Evolutionary conservation across 2,113 vertebrate genomes (phyloP).

Genomic region (Ariopsis seemanni): DNA sequence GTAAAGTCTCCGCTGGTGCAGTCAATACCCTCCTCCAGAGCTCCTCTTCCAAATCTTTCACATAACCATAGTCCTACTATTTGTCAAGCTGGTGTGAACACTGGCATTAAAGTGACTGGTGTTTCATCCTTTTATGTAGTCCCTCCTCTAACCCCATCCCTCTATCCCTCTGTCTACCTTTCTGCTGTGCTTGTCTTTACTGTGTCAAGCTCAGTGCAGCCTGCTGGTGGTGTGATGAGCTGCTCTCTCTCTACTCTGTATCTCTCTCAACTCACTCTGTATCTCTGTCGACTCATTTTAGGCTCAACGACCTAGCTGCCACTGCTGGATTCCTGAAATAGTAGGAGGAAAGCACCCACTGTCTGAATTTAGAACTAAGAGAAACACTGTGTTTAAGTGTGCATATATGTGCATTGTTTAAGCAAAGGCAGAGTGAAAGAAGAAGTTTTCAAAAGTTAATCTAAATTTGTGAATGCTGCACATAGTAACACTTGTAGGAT

Average conservation of each 20-base stretch:
- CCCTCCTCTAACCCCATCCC: constrained; percentile 54
- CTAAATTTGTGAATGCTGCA: not conserved
- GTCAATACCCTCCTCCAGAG: not conserved
- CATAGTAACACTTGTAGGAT: constrained; percentile 47
- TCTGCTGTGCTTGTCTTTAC: constrained; percentile 36
- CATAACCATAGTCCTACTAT: not conserved
- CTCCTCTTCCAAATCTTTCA: not conserved
- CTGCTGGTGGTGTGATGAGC: constrained; percentile 38
- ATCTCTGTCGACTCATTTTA: constrained; percentile 58
- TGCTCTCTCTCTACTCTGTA: constrained; percentile 32
- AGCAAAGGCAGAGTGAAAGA: not conserved
- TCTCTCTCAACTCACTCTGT: constrained; percentile 24
- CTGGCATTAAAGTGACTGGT: constrained; percentile 26
- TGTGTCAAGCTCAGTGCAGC: constrained; percentile 15
- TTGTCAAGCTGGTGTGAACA: constrained; percentile 17
- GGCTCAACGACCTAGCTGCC: constrained; percentile 51
- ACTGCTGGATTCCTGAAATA: constrained; percentile 44
- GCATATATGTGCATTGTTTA: not conserved
- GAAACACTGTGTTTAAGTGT: not conserved
- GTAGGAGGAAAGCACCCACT: constrained; percentile 7
- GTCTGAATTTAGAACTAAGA: constrained; percentile 15
- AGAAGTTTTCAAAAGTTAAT: constrained; percentile 35
- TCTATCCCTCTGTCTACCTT: constrained; percentile 47
- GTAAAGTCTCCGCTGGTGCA: not conserved
- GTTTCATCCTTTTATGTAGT: constrained; percentile 54